Evolutionary conservation across 2,888 invertebrate genomes (phyloP).

Genomic region (Nezara viridula): DNA sequence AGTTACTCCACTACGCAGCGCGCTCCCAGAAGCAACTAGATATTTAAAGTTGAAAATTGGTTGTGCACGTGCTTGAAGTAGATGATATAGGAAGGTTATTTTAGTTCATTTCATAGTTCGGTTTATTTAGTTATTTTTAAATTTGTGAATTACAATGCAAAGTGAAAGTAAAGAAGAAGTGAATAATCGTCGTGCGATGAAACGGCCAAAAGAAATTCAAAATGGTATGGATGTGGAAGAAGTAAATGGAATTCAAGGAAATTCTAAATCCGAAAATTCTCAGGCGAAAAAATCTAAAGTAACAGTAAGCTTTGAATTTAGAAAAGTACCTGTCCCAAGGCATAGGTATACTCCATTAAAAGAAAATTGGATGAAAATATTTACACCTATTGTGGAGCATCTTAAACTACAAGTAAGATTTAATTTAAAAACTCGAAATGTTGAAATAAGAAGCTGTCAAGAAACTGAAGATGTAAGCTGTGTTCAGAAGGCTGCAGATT

Average conservation of each 20-base stretch:
- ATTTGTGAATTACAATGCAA: not conserved
- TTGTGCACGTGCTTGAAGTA: not conserved
- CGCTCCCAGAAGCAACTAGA: constrained; percentile 33
- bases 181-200: not conserved
- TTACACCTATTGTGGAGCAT: constrained; percentile 96
- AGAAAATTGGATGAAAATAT: constrained; percentile 97
- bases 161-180: not conserved
- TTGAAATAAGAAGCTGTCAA: constrained; percentile 82
- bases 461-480: constrained; percentile 89
- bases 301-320: constrained; percentile 71
- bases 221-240: constrained; percentile 78
- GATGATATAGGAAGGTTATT: not conserved
- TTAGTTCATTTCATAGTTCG: not conserved
- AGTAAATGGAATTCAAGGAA: constrained; percentile 77
- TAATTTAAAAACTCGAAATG: constrained; percentile 90
- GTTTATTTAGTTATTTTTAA: not conserved
- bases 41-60: constrained; percentile 5
- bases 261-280: constrained; percentile 69
- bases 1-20: constrained; percentile 42
- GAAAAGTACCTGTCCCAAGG: constrained; percentile 90
- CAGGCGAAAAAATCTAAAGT: constrained; percentile 71
- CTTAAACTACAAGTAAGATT: constrained; percentile 93
- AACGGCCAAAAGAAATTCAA: constrained; percentile 67
- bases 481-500: constrained; percentile 97
- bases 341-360: constrained; percentile 95